A percentile compares a stretch with the other conserved stretches of the same genome.
Evolutionary conservation across 2,797 vertebrate genomes (phyloP).

Genomic region (Rallus crepitans): DNA sequence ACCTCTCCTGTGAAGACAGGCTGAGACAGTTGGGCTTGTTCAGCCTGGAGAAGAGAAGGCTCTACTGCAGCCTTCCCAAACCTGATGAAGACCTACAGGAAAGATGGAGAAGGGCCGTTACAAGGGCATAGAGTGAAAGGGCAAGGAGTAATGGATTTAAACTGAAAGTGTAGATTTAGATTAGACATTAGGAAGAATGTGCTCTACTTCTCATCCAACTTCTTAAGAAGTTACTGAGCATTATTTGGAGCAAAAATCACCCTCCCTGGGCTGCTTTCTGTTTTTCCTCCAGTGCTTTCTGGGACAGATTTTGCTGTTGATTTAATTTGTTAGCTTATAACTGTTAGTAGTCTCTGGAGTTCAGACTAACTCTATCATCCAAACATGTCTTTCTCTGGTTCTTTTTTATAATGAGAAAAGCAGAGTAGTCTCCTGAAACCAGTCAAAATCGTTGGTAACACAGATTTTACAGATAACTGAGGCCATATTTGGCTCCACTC

Average conservation of each 20-base stretch:
- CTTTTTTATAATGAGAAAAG: not conserved
- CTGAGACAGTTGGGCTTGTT: too few relatives aligned
- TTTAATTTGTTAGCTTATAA: conserved; percentile 22
- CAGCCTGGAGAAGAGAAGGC: too few relatives aligned
- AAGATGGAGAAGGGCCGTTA: too few relatives aligned
- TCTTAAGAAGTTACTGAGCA: conserved; percentile 4
- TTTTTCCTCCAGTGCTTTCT: not conserved
- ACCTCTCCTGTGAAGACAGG: too few relatives aligned
- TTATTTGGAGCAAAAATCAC: conserved; percentile 11
- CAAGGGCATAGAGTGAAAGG: too few relatives aligned
- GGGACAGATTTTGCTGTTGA: conserved; percentile 13
- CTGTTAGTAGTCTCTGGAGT: not conserved
- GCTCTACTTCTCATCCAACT: too few relatives aligned
- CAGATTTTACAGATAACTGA: not conserved
- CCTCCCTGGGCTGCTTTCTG: not conserved
- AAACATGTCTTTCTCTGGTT: not conserved
- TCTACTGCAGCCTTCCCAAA: too few relatives aligned
- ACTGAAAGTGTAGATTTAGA: too few relatives aligned
- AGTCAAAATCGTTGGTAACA: not conserved
- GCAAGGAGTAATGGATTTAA: too few relatives aligned
- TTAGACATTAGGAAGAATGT: too few relatives aligned
- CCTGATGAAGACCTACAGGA: too few relatives aligned
- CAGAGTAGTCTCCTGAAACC: not conserved
- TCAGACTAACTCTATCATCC: not conserved
- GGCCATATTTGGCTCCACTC: not conserved